These are phyloP conservation scores for Tyria jacobaeae DNA, from an alignment of 2,888 invertebrate genomes.

Conservation along the genomic window DNA sequence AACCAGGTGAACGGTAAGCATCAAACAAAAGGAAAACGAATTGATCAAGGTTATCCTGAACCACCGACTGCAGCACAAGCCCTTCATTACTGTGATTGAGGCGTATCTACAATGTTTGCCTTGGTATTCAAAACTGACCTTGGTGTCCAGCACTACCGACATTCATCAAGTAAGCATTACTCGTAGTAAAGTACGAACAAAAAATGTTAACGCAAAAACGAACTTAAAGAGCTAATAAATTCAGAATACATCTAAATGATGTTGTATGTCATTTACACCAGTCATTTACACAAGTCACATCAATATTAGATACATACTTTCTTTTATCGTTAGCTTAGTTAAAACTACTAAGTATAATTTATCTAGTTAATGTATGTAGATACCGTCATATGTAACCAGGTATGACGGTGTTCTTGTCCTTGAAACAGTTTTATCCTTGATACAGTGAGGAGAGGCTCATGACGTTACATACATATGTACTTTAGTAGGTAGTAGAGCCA, in stretches of 20 bases:
- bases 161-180: conserved; percentile 10
- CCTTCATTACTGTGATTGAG: conserved; percentile 15
- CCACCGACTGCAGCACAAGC: conserved; percentile 7
- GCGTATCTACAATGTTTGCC: conserved; percentile 12
- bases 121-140: conserved; percentile 14
- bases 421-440: no score
- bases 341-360: no score
- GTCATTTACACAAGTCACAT: background rate
- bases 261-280: background rate
- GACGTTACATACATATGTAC: no score
- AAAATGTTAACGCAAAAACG: background rate
- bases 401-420: no score
- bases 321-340: background rate
- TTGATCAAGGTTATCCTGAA: conserved; percentile 3
- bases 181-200: background rate
- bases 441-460: no score
- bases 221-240: background rate
- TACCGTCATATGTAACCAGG: no score
- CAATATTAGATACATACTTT: background rate
- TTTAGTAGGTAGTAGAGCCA: no score
- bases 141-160: conserved; percentile 1
- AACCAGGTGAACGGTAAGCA: conserved; percentile 23
- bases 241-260: background rate
- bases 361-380: no score
- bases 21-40: conserved; percentile 15